phyloP scores from a whole-genome alignment of 2,113 vertebrate genomes.

The Silurus glanis region DNA sequence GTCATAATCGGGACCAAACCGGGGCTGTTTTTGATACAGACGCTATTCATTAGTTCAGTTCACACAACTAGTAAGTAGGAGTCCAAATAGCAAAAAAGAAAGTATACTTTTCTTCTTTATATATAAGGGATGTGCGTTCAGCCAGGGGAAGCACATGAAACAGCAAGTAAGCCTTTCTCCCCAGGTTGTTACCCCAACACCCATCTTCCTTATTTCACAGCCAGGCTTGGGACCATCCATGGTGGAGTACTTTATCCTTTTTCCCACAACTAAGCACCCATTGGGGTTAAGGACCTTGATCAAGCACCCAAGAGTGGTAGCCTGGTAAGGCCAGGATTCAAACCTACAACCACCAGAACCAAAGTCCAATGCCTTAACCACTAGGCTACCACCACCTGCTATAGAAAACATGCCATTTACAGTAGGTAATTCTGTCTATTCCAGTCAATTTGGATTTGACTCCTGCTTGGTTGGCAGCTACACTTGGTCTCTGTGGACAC shows the following conservation, averaged over 20 bases:
- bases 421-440: neutral
- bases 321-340: too few species aligned
- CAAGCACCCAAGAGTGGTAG: too few species aligned
- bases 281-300: too few species aligned
- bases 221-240: too few species aligned
- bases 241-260: too few species aligned
- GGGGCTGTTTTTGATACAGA: neutral
- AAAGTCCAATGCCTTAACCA: too few species aligned
- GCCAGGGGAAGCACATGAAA: too few species aligned
- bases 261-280: too few species aligned
- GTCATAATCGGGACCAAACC: conserved; percentile 20
- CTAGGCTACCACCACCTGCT: neutral
- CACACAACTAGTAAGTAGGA: neutral
- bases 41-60: neutral
- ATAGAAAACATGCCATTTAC: neutral
- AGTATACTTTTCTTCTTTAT: neutral
- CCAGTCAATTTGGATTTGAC: neutral
- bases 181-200: too few species aligned
- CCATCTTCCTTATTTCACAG: too few species aligned
- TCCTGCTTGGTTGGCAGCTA: neutral
- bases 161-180: too few species aligned
- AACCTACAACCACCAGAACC: too few species aligned
- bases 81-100: neutral
- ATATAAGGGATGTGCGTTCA: neutral
- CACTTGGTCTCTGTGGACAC: neutral